Base-by-base conservation (phyloP, 2,797 vertebrate genomes). In the Aphelocoma californica region DNA sequence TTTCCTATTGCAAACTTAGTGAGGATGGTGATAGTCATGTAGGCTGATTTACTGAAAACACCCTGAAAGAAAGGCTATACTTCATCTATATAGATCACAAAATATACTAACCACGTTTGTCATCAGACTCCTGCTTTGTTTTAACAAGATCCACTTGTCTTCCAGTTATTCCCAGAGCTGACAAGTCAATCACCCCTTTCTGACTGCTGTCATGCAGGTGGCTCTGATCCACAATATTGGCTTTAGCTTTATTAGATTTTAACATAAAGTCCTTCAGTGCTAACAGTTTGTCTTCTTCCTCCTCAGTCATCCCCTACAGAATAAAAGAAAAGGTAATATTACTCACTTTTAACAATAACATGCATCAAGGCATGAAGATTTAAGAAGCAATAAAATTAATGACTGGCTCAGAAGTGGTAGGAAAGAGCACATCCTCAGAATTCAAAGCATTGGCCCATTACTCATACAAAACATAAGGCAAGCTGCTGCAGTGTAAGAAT, bases 241-340 rank as follows among this genome's bases (percentile, higher is more conserved):
- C 99, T 97, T 99, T 99, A 75, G 99, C 99, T 97, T 99, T 99
- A 97, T 99, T 99, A 54, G 99, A 99, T 90, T 99, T 99, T 86
- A 99, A 97, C 99, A 99, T 99, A 90, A 99, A 99, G 96, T 99
- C 99, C 97, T 99, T 99, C 81, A 99, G 98, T 11, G 99, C 98
- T 97, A 99, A 96, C 61, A 99, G 98, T 93, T 99, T 99, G 97
- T 99, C 99, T 97, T 99, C 99, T 87, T 99, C 99, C 13, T 98
- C 98, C 94, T 99, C 99, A 0, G 99, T 99, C 99, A 99, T 99
- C 32, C 99, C 99, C 99, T 99, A 88, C 5, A 96, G 90, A 48
- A 90, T 81, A 95, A 90, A 82, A 90, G 16, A 45, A 36, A 71
- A 86, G 5, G 47, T 18, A 75, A 4, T 77, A 64, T 67, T 84